Evolutionary conservation across 1,140 invertebrate genomes (phyloP).

Genomic region (Magallana angulata): DNA sequence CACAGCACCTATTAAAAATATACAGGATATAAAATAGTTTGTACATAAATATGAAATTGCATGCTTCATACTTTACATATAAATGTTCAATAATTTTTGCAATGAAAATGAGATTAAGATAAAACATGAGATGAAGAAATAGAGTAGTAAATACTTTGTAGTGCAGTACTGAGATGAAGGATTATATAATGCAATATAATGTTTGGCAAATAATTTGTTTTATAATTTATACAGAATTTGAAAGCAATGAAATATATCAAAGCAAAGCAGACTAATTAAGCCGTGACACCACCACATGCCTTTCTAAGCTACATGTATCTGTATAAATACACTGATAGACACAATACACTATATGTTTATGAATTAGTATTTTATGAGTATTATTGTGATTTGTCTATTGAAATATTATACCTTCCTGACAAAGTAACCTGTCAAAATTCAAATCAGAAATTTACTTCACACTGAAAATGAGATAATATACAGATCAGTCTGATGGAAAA

Average conservation of each 20-base stretch:
- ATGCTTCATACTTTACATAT: neutral
- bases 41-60: neutral
- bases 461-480: neutral
- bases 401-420: neutral
- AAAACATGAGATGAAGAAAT: neutral
- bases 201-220: neutral
- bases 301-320: no score
- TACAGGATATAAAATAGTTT: neutral
- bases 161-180: neutral
- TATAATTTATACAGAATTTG: neutral
- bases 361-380: neutral
- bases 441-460: neutral
- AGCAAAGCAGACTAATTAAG: no score
- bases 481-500: neutral
- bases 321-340: no score
- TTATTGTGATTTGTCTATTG: neutral
- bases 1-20: slow-evolving; percentile 52
- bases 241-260: neutral
- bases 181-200: neutral
- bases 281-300: no score
- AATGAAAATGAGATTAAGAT: neutral
- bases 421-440: slow-evolving; percentile 8
- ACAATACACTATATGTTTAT: neutral
- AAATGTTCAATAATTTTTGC: neutral
- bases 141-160: neutral